Conservation (phyloP, 2,888 invertebrate genomes). For the Fragum sueziense region DNA sequence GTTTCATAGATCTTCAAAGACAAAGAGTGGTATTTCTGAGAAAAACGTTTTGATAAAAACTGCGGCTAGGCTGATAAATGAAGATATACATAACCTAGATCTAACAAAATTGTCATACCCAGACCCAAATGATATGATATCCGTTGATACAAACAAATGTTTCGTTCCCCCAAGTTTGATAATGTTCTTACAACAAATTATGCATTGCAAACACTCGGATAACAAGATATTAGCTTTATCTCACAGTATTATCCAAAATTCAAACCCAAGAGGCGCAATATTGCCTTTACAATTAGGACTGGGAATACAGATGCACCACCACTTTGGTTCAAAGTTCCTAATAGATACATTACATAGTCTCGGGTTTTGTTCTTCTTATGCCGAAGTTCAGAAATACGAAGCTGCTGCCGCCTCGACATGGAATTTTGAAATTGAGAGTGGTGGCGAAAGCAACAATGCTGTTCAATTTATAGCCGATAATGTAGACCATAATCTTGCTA, state of each 20-base stretch:
- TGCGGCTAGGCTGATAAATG: constrained; percentile 29
- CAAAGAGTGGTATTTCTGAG: constrained; percentile 20
- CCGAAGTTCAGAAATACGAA: not conserved
- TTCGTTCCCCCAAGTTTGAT: constrained; percentile 19
- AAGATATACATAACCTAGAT: constrained; percentile 7
- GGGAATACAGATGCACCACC: not conserved
- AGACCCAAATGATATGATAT: constrained; percentile 14
- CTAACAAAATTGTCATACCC: constrained; percentile 10
- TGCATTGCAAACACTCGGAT: not conserved
- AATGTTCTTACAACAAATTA: constrained; percentile 1
- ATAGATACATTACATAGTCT: constrained; percentile 52
- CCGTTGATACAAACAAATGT: not conserved
- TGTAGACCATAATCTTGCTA: constrained; percentile 6
- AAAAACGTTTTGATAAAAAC: constrained; percentile 27
- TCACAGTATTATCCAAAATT: not conserved
- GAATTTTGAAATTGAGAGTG: not conserved
- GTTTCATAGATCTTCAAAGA: constrained; percentile 15
- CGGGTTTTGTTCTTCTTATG: constrained; percentile 14
- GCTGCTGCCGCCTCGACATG: not conserved
- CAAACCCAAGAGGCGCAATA: not conserved
- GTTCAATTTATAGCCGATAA: not conserved
- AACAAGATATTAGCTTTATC: not conserved
- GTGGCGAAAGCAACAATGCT: not conserved
- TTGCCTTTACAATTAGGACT: not conserved
- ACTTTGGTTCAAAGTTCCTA: constrained; percentile 38